Percentiles rank a stretch among this genome's conserved stretches.
These are phyloP conservation scores for Arge pagana DNA, from an alignment of 2,888 invertebrate genomes.

Conservation along the genomic window DNA sequence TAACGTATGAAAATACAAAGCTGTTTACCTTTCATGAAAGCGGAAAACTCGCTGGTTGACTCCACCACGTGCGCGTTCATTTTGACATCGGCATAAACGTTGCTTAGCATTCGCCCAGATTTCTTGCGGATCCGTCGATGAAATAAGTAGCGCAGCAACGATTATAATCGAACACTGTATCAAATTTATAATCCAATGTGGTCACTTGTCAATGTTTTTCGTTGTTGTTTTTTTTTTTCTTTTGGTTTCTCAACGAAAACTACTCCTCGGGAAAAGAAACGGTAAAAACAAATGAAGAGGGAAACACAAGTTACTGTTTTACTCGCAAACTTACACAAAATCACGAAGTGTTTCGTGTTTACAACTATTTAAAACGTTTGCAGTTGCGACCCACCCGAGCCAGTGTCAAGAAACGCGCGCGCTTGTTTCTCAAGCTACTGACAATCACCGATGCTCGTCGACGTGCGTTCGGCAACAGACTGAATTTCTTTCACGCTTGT, in stretches of 20 bases:
- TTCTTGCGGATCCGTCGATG: too few relatives aligned
- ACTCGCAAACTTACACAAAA: too few relatives aligned
- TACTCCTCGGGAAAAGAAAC: neutral
- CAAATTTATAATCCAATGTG: conserved; percentile 12
- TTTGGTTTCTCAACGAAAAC: neutral
- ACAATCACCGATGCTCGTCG: conserved; percentile 16
- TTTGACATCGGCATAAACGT: conserved; percentile 13
- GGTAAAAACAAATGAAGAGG: neutral
- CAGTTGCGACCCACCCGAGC: neutral
- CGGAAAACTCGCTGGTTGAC: conserved; percentile 45
- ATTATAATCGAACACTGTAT: neutral
- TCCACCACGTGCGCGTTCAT: conserved; percentile 52
- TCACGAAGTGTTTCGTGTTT: too few relatives aligned
- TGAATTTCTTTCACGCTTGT: conserved; percentile 29
- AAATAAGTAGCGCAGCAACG: too few relatives aligned
- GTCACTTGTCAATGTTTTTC: too few relatives aligned
- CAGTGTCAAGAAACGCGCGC: neutral
- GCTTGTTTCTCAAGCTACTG: neutral
- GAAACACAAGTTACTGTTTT: too few relatives aligned
- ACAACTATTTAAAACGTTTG: too few relatives aligned
- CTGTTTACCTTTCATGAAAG: conserved; percentile 49
- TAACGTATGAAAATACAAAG: neutral
- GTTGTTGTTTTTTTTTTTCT: neutral
- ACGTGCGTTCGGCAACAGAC: conserved; percentile 43
- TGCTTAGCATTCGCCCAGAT: neutral